A percentile compares a stretch with the other conserved stretches of the same genome.
phyloP scores from a whole-genome alignment of 2,888 invertebrate genomes.

The Stenurella melanura region DNA sequence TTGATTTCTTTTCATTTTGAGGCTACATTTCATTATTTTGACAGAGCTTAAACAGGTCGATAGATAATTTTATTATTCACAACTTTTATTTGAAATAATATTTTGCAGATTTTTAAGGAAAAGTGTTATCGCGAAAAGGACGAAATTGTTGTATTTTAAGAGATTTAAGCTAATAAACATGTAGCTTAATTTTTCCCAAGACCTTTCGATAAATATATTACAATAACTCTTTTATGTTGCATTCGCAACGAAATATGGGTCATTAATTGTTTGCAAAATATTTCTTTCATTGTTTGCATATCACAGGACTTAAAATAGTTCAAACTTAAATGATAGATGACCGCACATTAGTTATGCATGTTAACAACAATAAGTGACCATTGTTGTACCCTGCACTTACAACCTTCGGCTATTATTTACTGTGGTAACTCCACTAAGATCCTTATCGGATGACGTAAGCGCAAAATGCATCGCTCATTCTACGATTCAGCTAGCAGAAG shows the following conservation, averaged over 20 bases:
- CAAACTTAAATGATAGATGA: constrained; percentile 39
- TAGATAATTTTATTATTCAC: no score
- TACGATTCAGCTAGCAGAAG: neutral
- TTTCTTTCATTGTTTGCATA: constrained; percentile 25
- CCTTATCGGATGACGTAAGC: constrained; percentile 59
- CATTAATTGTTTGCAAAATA: constrained; percentile 27
- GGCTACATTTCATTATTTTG: no score
- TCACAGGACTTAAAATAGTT: constrained; percentile 23
- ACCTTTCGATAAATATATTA: neutral
- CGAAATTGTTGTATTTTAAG: no score
- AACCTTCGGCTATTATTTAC: constrained; percentile 58
- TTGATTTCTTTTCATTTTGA: no score
- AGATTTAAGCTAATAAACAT: neutral
- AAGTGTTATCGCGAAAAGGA: no score
- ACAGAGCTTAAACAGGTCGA: no score
- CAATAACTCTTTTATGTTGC: neutral
- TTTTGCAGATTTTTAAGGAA: no score
- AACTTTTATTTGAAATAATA: no score
- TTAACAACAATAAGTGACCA: constrained; percentile 63
- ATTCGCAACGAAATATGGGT: neutral
- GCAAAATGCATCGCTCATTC: constrained; percentile 39
- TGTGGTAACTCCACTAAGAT: constrained; percentile 50
- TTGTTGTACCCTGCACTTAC: constrained; percentile 55
- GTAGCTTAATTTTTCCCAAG: neutral
- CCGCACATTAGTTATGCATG: constrained; percentile 63